These are phyloP conservation scores for Harpegnathos saltator DNA, from an alignment of 1,140 invertebrate genomes.

Conservation along the genomic window DNA sequence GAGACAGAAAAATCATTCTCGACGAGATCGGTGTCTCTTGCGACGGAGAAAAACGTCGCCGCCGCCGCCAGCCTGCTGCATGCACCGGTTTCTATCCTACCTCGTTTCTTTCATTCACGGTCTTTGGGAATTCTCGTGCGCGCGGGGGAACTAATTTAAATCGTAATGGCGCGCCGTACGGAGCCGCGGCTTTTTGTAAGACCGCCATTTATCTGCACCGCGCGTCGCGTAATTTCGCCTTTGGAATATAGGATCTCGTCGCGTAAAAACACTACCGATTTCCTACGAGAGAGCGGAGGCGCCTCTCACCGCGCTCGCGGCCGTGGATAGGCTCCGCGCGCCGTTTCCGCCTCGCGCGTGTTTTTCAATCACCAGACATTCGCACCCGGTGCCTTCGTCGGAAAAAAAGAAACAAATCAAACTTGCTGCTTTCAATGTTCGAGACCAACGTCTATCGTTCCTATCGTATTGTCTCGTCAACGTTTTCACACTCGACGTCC, in stretches of 20 bases:
- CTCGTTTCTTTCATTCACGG: background rate
- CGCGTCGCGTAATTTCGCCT: conserved; percentile 58
- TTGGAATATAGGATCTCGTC: conserved; percentile 62
- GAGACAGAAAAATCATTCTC: background rate
- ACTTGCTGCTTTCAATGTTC: background rate
- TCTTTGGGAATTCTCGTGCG: background rate
- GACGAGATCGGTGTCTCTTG: background rate
- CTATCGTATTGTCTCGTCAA: no score
- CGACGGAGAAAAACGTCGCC: background rate
- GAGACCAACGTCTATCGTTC: background rate
- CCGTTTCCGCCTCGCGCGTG: background rate
- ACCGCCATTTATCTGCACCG: conserved; percentile 66
- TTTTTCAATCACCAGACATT: background rate
- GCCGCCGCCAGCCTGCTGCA: background rate
- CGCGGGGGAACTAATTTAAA: conserved; percentile 71
- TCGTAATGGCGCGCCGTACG: conserved; percentile 63
- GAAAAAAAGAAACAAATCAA: background rate
- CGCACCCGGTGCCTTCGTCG: background rate
- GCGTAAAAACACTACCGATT: conserved; percentile 34
- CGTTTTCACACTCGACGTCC: background rate
- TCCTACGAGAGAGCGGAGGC: conserved; percentile 20
- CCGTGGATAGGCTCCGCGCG: background rate
- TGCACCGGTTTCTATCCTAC: conserved; percentile 11
- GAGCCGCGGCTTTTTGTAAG: conserved; percentile 65
- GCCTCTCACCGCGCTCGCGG: background rate